Evolutionary conservation across 1,140 invertebrate genomes (phyloP).

Genomic region (Prorops nasuta): DNA sequence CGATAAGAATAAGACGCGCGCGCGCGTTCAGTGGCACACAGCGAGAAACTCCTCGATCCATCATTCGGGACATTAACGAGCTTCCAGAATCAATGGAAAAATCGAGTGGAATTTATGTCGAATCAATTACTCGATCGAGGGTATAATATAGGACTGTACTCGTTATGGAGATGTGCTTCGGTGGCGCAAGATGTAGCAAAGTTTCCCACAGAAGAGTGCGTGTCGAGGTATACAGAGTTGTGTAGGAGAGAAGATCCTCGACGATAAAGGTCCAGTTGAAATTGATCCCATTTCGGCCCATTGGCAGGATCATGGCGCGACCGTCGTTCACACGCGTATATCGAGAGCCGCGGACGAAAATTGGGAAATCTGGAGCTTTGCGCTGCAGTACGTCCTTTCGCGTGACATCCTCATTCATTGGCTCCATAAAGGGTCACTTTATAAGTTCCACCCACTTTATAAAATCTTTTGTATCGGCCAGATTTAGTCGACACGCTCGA

Average conservation of each 20-base stretch:
- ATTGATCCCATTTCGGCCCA: conserved; percentile 20
- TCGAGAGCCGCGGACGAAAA: background rate
- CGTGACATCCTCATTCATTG: conserved; percentile 34
- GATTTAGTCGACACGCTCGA: conserved; percentile 41
- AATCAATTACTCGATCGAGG: too few relatives aligned
- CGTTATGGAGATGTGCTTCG: too few relatives aligned
- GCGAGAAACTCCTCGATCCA: too few relatives aligned
- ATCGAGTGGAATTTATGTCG: too few relatives aligned
- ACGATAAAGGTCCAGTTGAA: conserved; percentile 5
- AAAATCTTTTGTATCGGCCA: conserved; percentile 34
- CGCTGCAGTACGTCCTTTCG: conserved; percentile 12
- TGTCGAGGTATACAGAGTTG: too few relatives aligned
- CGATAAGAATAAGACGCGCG: too few relatives aligned
- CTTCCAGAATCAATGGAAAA: too few relatives aligned
- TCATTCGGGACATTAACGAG: too few relatives aligned
- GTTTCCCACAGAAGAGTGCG: background rate
- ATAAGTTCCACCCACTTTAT: conserved; percentile 43
- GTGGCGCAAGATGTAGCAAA: background rate
- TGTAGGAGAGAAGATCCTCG: background rate
- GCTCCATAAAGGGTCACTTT: conserved; percentile 43
- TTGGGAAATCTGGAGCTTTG: background rate
- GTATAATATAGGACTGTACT: too few relatives aligned
- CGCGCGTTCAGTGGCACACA: too few relatives aligned
- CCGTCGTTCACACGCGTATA: background rate
- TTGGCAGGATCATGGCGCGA: background rate